These are phyloP conservation scores for Ahaetulla prasina DNA, from an alignment of 2,113 vertebrate genomes.

Conservation along the genomic window DNA sequence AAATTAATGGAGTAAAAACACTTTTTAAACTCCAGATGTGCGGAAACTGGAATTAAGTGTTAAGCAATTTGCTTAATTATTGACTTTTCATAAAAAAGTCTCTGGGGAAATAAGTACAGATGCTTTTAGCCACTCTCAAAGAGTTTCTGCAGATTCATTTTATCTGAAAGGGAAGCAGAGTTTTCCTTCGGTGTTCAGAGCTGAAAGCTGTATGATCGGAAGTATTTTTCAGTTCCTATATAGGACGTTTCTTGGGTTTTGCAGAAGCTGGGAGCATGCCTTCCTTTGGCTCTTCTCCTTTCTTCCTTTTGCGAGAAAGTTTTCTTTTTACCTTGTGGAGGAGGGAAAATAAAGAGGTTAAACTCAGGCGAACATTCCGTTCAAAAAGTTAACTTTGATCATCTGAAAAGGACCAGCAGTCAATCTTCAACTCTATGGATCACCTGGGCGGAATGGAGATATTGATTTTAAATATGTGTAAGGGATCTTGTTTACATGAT, in stretches of 20 bases:
- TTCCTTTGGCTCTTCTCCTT: conserved; percentile 74
- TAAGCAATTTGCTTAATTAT: conserved; percentile 84
- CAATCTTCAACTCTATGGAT: not conserved
- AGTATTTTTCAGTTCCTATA: conserved; percentile 73
- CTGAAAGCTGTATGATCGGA: conserved; percentile 82
- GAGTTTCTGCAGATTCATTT: conserved; percentile 72
- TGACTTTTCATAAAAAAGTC: conserved; percentile 80
- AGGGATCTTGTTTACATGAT: not conserved
- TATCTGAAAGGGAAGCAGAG: conserved; percentile 69
- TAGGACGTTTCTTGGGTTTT: conserved; percentile 68
- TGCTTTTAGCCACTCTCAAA: conserved; percentile 73
- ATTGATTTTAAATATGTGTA: not conserved
- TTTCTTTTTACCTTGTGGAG: conserved; percentile 87
- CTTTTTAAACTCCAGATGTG: conserved; percentile 76
- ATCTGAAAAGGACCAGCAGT: not conserved
- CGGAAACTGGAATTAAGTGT: conserved; percentile 76
- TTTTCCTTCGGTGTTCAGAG: conserved; percentile 75
- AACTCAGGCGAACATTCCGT: conserved; percentile 18
- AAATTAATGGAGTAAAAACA: conserved; percentile 70
- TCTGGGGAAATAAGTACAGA: conserved; percentile 70
- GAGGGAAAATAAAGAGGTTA: conserved; percentile 25
- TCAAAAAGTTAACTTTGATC: not conserved
- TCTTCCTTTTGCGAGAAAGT: conserved; percentile 64
- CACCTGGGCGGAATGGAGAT: not conserved
- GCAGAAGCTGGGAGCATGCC: conserved; percentile 72